Evolutionary conservation across 2,888 invertebrate genomes (phyloP), one percentile per base, ranked within the genome.

Genomic region (Sinelater perroti): DNA sequence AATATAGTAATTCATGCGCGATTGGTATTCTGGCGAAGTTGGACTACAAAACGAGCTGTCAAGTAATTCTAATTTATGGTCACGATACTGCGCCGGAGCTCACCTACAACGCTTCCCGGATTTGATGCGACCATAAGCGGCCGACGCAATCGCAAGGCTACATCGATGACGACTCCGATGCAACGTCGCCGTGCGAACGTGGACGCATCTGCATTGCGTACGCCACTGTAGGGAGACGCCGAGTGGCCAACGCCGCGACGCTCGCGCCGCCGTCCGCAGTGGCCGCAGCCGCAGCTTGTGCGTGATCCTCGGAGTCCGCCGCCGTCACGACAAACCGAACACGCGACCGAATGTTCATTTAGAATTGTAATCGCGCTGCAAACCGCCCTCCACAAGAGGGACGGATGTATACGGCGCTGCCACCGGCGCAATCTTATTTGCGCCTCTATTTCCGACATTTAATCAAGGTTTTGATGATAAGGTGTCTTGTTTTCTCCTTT

Each of bases 331-430:
- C 61, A 70, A 68, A 65, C 62, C 56, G 47, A 67, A 68, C 72
- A 72, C 71, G 71, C 72, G 67, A 72, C 67, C 67, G 67, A 69
- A 72, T 71, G 70, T 70, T 71, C 71, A 72, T 69, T 71, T 72
- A 61, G 54, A 65, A 63, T 62, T 56, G 64, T 65, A 65, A 67
- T 64, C 64, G 59, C 63, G 64, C 64, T 64, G 60, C 65, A 65
- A 62, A 61, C 54, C 42, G 55, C 42, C 44, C 56, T 33, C 58
- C 54, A n/a, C n/a, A 59, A 62, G 49, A 46, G 55, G 60, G 62
- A 46, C 52, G 60, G 62, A 62, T 51, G 62, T 62, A 55, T 61
- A 54, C n/a, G n/a, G n/a, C n/a, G n/a, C n/a, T n/a, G n/a, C 36
- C 51, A 49, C 44, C 52, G 50, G 57, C 58, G 54, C 57, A 60